A percentile compares a stretch with the other conserved stretches of the same genome.
Evolutionary conservation across 2,113 vertebrate genomes (phyloP).

Genomic region (Thermophis baileyi): DNA sequence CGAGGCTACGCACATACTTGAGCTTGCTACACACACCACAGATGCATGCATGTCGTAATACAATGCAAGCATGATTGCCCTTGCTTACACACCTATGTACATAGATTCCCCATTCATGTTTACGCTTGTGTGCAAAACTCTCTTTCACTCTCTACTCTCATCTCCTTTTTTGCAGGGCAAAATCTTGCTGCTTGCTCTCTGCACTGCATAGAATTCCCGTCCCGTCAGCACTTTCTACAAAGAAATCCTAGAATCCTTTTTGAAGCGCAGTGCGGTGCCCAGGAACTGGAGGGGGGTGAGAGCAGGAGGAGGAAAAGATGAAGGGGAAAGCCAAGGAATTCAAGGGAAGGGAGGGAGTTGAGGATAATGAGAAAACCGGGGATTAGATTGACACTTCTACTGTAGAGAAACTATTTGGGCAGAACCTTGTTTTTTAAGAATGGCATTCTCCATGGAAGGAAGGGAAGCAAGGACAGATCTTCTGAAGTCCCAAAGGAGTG

Average conservation of each 20-base stretch:
- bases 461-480: background rate
- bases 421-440: background rate
- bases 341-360: background rate
- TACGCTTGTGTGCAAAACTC: background rate
- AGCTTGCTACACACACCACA: background rate
- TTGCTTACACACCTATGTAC: background rate
- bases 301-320: background rate
- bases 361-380: background rate
- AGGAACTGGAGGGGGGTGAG: background rate
- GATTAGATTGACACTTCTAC: background rate
- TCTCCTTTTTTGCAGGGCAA: background rate
- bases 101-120: background rate
- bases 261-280: constrained; percentile 29
- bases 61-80: background rate
- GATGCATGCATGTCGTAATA: background rate
- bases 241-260: constrained; percentile 30
- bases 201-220: constrained; percentile 33
- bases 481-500: background rate
- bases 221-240: constrained; percentile 27
- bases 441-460: background rate
- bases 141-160: background rate
- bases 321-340: background rate
- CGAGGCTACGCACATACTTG: too few relatives aligned
- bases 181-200: constrained; percentile 9
- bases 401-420: background rate